These are phyloP conservation scores for Pimpla rufipes DNA, from an alignment of 2,888 invertebrate species.

Conservation along the genomic window DNA sequence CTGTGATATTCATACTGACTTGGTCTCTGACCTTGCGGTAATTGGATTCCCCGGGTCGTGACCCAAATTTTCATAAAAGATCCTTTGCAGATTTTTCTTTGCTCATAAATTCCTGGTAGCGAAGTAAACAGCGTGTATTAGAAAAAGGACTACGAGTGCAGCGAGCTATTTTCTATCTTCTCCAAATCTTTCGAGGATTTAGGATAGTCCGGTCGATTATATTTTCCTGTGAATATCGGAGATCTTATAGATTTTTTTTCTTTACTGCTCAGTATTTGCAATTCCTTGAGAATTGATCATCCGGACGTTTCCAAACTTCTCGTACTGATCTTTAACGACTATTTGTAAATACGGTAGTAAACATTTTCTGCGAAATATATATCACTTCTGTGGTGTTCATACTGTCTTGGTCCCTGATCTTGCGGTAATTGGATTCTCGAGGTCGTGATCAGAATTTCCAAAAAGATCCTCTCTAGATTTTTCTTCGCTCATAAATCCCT, in stretches of 20 bases:
- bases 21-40: constrained; percentile 64
- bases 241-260: neutral
- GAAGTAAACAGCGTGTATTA: constrained; percentile 23
- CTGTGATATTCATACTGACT: too few species aligned
- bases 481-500: constrained; percentile 28
- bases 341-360: too few species aligned
- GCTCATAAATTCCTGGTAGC: constrained; percentile 25
- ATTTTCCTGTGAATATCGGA: constrained; percentile 8
- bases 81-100: neutral
- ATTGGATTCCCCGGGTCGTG: constrained; percentile 58
- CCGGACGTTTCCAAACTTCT: too few species aligned
- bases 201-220: neutral
- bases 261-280: neutral
- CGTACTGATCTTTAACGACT: too few species aligned
- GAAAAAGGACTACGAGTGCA: neutral
- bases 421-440: constrained; percentile 65
- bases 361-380: too few species aligned
- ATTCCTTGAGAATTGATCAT: neutral
- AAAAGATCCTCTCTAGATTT: neutral
- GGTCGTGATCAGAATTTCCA: neutral
- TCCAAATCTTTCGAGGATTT: neutral
- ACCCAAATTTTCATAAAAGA: constrained; percentile 13
- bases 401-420: constrained; percentile 66
- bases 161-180: neutral
- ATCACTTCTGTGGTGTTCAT: too few species aligned